phyloP scores from a whole-genome alignment of 2,113 vertebrate species.

The Pollachius pollachius region DNA sequence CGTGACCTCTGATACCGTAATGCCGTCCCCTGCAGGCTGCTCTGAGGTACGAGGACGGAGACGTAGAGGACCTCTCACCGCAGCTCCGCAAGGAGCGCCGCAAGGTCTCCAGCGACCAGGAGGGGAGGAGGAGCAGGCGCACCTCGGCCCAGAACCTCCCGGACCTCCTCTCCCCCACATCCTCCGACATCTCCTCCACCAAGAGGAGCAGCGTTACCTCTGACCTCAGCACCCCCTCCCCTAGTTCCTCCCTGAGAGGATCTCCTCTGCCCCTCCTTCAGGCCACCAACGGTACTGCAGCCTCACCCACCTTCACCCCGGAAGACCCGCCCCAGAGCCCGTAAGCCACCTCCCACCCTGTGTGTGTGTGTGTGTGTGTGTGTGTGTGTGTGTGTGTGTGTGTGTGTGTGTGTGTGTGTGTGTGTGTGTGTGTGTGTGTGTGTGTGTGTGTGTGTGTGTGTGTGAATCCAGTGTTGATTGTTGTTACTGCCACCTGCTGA shows the following conservation, averaged over 20 bases:
- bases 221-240: slow-evolving; percentile 26
- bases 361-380: neutral
- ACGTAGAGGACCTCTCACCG: slow-evolving; percentile 65
- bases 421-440: neutral
- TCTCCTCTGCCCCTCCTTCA: slow-evolving; percentile 31
- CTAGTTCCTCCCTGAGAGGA: slow-evolving; percentile 41
- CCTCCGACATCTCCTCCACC: slow-evolving; percentile 47
- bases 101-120: slow-evolving; percentile 75
- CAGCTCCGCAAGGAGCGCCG: slow-evolving; percentile 81
- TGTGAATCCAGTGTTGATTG: neutral
- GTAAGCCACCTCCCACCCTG: slow-evolving; percentile 47
- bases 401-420: neutral
- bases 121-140: slow-evolving; percentile 77
- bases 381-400: neutral
- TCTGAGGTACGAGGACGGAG: slow-evolving; percentile 82
- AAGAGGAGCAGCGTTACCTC: slow-evolving; percentile 42
- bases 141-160: slow-evolving; percentile 64
- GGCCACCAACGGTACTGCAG: slow-evolving; percentile 19
- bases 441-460: neutral
- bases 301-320: neutral
- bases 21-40: slow-evolving; percentile 65
- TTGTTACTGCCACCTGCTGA: too few species aligned
- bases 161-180: slow-evolving; percentile 29
- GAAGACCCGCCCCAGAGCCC: slow-evolving; percentile 23
- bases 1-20: too few species aligned